Conservation (phyloP, 1,140 invertebrate species). For the Leptestheria dahalacensis region DNA sequence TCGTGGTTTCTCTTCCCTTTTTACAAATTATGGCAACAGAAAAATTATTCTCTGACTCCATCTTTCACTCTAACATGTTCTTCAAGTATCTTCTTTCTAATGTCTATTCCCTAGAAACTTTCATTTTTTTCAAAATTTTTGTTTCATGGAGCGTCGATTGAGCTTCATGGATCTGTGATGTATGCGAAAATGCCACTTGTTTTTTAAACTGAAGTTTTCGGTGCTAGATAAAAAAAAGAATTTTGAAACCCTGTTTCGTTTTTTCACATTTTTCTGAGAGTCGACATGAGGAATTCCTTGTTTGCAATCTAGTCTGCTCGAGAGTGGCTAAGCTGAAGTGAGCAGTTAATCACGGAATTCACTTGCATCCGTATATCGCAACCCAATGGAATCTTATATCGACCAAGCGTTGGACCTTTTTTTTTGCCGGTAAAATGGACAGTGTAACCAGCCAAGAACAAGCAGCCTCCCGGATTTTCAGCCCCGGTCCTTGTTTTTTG, state of each 20-base stretch:
- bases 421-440: neutral
- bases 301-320: neutral
- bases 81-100: too few relatives aligned
- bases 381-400: neutral
- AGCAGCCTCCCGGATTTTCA: too few relatives aligned
- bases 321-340: neutral
- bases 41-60: too few relatives aligned
- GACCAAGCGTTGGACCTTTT: neutral
- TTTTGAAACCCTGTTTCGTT: neutral
- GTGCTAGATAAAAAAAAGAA: neutral
- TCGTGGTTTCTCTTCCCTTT: too few relatives aligned
- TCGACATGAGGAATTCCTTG: neutral
- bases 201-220: neutral
- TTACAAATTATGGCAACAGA: too few relatives aligned
- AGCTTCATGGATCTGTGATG: neutral
- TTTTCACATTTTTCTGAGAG: neutral
- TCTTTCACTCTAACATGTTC: too few relatives aligned
- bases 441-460: neutral
- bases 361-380: neutral
- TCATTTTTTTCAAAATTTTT: neutral
- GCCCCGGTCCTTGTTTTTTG: too few relatives aligned
- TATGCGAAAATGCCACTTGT: neutral
- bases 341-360: neutral
- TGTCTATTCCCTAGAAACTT: neutral
- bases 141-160: neutral